Evolutionary conservation across 2,888 invertebrate genomes (phyloP).

Genomic region (Sabatieria punctata): DNA sequence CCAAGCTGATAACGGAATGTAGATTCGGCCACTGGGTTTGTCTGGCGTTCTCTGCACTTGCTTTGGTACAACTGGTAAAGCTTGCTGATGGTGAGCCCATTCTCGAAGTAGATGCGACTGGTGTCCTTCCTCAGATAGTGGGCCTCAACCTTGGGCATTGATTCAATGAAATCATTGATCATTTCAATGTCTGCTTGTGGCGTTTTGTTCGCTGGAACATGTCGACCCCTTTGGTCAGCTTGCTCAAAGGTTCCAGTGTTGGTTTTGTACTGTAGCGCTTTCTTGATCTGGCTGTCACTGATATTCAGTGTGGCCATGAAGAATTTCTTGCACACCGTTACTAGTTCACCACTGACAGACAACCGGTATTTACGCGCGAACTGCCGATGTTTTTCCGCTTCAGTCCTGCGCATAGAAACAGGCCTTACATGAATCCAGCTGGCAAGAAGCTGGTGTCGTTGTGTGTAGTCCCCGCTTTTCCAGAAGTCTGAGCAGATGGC

Average conservation of each 20-base stretch:
- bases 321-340: not conserved
- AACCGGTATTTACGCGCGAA: no score
- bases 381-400: no score
- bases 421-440: no score
- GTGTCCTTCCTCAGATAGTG: conserved; percentile 5
- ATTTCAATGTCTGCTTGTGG: not conserved
- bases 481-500: no score
- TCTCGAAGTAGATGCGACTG: not conserved
- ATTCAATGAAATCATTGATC: conserved; percentile 6
- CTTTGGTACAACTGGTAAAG: conserved; percentile 7
- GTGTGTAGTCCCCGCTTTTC: no score
- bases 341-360: no score
- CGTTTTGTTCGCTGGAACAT: not conserved
- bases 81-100: conserved; percentile 1
- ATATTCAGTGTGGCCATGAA: not conserved
- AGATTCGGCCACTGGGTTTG: not conserved
- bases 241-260: not conserved
- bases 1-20: conserved; percentile 3
- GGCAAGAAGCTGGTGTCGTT: no score
- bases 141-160: conserved; percentile 1
- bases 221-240: not conserved
- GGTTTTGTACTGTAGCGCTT: not conserved
- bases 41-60: not conserved
- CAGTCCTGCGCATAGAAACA: no score
- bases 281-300: not conserved